Conservation (phyloP, 2,797 vertebrate species). For the Sebastes reedi region DNA sequence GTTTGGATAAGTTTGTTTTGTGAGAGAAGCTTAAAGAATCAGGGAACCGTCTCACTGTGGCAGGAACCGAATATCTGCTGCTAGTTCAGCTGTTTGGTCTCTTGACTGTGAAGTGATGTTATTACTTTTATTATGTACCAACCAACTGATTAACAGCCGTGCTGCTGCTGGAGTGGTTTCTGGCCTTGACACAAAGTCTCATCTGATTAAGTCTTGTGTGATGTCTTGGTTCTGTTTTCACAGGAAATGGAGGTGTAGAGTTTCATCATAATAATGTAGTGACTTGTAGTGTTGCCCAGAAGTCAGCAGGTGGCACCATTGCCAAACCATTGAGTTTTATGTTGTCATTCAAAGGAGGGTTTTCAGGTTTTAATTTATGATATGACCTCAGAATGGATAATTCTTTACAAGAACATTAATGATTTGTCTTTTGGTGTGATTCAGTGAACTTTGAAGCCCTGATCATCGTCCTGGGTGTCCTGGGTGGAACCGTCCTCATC, state of each 20-base stretch:
- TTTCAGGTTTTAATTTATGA: background rate
- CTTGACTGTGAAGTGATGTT: too few relatives aligned
- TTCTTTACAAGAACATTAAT: background rate
- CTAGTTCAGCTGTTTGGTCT: too few relatives aligned
- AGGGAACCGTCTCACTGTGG: too few relatives aligned
- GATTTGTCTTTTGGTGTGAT: conserved; percentile 27
- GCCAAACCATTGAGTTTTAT: background rate
- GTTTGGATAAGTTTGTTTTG: background rate
- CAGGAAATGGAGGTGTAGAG: background rate
- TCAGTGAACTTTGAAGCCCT: conserved; percentile 91
- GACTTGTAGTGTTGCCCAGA: background rate
- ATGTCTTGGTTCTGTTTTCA: conserved; percentile 33
- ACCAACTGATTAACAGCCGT: too few relatives aligned
- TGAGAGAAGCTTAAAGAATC: background rate
- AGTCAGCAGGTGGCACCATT: conserved; percentile 60
- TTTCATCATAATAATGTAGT: background rate
- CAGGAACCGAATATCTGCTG: too few relatives aligned
- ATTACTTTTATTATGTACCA: too few relatives aligned
- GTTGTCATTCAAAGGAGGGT: too few relatives aligned
- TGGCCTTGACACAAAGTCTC: background rate
- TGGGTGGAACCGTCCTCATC: conserved; percentile 82
- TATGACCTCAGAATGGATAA: background rate
- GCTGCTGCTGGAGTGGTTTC: background rate
- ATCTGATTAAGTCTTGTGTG: background rate
- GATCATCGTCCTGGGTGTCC: conserved; percentile 85